phyloP scores from a whole-genome alignment of 2,888 invertebrate genomes.

The Parnassius smintheus region DNA sequence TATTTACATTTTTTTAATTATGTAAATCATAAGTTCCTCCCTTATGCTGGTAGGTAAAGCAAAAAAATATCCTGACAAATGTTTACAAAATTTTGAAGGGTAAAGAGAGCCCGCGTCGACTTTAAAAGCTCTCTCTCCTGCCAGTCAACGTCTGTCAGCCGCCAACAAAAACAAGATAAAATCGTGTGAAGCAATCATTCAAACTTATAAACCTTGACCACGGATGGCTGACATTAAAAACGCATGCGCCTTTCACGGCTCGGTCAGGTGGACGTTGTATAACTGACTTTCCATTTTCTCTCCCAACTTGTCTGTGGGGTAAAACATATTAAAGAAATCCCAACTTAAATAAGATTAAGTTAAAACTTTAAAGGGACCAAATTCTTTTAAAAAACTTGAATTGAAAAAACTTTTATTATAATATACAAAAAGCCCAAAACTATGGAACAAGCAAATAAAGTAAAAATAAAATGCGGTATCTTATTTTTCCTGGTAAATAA shows the following conservation, averaged over 20 bases:
- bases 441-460: too few species aligned
- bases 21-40: too few species aligned
- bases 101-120: not conserved
- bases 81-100: not conserved
- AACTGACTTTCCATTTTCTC: constrained; percentile 78
- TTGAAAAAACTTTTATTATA: not conserved
- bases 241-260: constrained; percentile 72
- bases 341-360: not conserved
- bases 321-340: not conserved
- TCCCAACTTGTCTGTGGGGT: constrained; percentile 17
- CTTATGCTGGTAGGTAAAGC: not conserved
- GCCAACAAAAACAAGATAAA: constrained; percentile 47
- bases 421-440: too few species aligned
- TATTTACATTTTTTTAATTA: too few species aligned
- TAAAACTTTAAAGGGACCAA: constrained; percentile 6
- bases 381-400: too few species aligned
- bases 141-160: constrained; percentile 44
- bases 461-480: too few species aligned
- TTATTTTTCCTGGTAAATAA: too few species aligned
- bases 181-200: constrained; percentile 61
- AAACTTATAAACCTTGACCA: constrained; percentile 75
- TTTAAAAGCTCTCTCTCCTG: constrained; percentile 34
- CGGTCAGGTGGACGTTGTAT: constrained; percentile 75
- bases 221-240: constrained; percentile 72
- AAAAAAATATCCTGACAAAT: not conserved